A percentile compares a stretch with the other conserved stretches of the same genome.
phyloP scores from a whole-genome alignment of 2,888 invertebrate species.

The Trichopoda pennipes region DNA sequence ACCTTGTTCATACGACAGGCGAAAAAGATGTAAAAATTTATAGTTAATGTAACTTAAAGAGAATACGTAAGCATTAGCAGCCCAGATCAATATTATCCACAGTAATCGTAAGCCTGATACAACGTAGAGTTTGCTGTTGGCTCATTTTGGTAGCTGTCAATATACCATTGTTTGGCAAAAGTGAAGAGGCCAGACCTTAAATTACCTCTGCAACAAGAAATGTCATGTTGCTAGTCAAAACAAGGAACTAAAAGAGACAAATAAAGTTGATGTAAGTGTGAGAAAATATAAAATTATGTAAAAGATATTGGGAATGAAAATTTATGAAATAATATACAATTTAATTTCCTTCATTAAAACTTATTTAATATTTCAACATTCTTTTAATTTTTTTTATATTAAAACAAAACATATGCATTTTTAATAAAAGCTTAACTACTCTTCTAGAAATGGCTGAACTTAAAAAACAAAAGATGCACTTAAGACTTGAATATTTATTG shows the following conservation, averaged over 20 bases:
- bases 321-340: not conserved
- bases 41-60: constrained; percentile 62
- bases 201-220: constrained; percentile 63
- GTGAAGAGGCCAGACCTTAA: constrained; percentile 62
- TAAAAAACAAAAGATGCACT: no score
- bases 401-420: no score
- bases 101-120: constrained; percentile 6
- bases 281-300: constrained; percentile 42
- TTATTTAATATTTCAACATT: no score
- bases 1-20: constrained; percentile 40
- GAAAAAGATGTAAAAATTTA: constrained; percentile 63
- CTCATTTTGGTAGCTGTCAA: constrained; percentile 64
- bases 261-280: constrained; percentile 55
- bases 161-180: constrained; percentile 55
- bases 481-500: no score
- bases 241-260: constrained; percentile 44
- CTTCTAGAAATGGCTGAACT: no score
- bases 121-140: constrained; percentile 31
- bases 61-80: constrained; percentile 52
- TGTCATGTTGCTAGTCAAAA: constrained; percentile 66
- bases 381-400: no score
- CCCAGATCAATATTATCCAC: constrained; percentile 23
- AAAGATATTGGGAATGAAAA: not conserved
- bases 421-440: no score
- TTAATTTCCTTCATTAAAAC: no score